Conservation (phyloP, 2,113 vertebrate species). For the Otus sunia region DNA sequence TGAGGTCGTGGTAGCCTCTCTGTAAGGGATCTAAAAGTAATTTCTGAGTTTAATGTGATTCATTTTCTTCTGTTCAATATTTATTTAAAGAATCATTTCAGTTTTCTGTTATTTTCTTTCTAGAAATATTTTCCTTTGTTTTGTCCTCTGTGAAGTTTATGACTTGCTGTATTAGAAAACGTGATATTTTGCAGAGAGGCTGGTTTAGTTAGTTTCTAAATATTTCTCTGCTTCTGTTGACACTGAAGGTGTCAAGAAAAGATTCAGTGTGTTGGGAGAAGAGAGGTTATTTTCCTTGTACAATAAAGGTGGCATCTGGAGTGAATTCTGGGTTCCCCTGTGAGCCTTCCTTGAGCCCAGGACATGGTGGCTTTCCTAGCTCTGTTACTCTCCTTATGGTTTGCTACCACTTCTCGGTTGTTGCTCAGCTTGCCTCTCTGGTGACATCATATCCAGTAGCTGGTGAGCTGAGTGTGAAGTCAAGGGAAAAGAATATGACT, state of each 20-base stretch:
- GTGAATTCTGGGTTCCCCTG: not conserved
- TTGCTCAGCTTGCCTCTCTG: not conserved
- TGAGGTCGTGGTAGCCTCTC: not conserved
- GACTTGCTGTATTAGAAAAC: not conserved
- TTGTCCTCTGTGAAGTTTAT: not conserved
- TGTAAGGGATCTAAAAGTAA: not conserved
- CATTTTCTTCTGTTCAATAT: not conserved
- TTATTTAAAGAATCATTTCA: not conserved
- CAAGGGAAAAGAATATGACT: not conserved
- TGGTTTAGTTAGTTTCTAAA: not conserved
- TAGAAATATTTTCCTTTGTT: not conserved
- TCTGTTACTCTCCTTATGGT: not conserved
- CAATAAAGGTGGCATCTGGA: not conserved
- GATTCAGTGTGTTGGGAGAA: not conserved
- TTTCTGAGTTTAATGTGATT: not conserved
- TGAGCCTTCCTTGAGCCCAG: not conserved
- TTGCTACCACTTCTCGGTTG: not conserved
- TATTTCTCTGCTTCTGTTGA: not conserved
- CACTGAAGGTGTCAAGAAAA: not conserved
- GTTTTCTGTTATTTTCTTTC: not conserved
- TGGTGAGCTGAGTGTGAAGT: not conserved
- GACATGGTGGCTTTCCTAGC: not conserved
- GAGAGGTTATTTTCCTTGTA: not conserved
- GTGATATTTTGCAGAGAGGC: not conserved
- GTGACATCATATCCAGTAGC: not conserved